phyloP scores from a whole-genome alignment of 2,888 invertebrate species.

The Octonoba sinensis region DNA sequence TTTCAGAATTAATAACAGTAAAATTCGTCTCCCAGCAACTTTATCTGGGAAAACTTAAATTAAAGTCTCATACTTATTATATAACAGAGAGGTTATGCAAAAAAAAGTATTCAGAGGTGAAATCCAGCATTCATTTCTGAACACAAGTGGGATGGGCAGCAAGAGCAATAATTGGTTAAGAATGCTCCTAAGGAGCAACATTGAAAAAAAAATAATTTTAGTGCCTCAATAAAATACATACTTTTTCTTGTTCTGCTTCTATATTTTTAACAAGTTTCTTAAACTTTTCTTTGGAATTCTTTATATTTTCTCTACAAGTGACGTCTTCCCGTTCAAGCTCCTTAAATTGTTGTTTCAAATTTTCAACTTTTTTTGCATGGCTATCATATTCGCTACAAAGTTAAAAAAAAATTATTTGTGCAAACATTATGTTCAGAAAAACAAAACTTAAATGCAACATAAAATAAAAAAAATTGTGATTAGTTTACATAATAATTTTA shows the following conservation, averaged over 20 bases:
- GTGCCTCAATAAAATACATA: conserved; percentile 69
- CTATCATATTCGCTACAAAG: conserved; percentile 30
- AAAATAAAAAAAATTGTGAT: conserved; percentile 1
- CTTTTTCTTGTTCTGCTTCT: conserved; percentile 75
- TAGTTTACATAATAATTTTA: too few relatives aligned
- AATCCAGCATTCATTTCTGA: too few relatives aligned
- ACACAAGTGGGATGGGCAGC: too few relatives aligned
- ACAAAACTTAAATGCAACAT: neutral
- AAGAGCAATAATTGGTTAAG: too few relatives aligned
- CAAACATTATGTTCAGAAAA: neutral
- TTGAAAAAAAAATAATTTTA: too few relatives aligned
- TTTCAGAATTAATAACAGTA: too few relatives aligned
- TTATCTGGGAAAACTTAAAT: too few relatives aligned
- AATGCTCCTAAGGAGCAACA: too few relatives aligned
- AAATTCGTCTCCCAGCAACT: too few relatives aligned
- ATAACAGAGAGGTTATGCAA: too few relatives aligned
- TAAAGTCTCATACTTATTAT: too few relatives aligned
- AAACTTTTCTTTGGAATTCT: conserved; percentile 74
- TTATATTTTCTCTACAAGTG: conserved; percentile 74
- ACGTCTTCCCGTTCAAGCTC: conserved; percentile 79
- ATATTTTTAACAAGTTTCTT: conserved; percentile 56
- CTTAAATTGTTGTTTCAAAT: conserved; percentile 74
- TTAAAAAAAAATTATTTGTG: neutral
- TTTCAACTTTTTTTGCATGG: conserved; percentile 68
- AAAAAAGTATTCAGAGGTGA: too few relatives aligned